A percentile compares a stretch with the other conserved stretches of the same genome.
Conservation (phyloP, 1,140 invertebrate species). For the Ylistrum balloti region DNA sequence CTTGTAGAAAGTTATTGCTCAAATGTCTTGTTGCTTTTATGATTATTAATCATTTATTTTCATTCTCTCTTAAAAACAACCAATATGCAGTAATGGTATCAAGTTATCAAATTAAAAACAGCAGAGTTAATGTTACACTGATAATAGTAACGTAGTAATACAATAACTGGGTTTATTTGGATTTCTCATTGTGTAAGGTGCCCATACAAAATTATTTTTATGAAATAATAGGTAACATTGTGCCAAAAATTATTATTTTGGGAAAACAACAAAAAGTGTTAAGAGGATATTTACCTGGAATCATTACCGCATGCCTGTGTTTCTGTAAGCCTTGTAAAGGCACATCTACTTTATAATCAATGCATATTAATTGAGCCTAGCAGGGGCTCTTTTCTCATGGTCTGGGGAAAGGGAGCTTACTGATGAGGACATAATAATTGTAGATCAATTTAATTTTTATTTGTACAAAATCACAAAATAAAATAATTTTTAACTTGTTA, state of each 20-base stretch:
- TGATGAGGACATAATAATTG: constrained; percentile 22
- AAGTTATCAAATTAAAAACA: neutral
- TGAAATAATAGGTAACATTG: neutral
- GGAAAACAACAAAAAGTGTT: neutral
- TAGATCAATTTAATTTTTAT: constrained; percentile 40
- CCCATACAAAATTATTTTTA: neutral
- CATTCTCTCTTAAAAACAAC: neutral
- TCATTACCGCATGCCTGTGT: constrained; percentile 18
- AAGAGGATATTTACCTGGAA: neutral
- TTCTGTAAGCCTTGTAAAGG: constrained; percentile 8
- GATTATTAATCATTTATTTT: constrained; percentile 41
- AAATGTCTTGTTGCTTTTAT: neutral
- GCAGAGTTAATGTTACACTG: neutral
- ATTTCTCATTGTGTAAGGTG: neutral
- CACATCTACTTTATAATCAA: neutral
- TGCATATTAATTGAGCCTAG: neutral
- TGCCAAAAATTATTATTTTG: neutral
- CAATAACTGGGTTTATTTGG: neutral
- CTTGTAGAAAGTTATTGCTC: constrained; percentile 34
- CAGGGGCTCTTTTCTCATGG: constrained; percentile 2
- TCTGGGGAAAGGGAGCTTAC: constrained; percentile 20
- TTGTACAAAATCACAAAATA: constrained; percentile 40
- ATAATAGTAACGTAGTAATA: neutral
- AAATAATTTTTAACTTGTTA: constrained; percentile 36
- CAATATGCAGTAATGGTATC: constrained; percentile 38